phyloP scores from a whole-genome alignment of 2,113 vertebrate genomes.

The Serinus canaria region DNA sequence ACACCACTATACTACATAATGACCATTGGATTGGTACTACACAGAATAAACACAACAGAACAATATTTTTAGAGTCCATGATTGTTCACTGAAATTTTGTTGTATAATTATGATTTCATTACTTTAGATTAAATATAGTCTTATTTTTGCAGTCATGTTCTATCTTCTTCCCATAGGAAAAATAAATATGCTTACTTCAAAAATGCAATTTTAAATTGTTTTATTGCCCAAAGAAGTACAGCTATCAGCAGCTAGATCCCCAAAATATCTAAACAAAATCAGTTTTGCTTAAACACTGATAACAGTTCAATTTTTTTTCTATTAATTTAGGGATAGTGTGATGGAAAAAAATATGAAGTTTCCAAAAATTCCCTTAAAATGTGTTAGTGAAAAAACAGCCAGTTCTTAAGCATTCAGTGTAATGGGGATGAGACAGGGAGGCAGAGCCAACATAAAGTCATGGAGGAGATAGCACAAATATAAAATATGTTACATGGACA shows the following conservation, averaged over 20 bases:
- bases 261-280: background rate
- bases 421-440: background rate
- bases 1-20: background rate
- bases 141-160: background rate
- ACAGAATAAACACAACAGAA: background rate
- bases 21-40: background rate
- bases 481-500: background rate
- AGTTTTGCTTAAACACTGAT: background rate
- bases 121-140: background rate
- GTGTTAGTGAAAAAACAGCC: background rate
- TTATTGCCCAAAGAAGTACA: background rate
- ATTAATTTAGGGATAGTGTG: background rate
- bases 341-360: background rate
- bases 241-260: background rate
- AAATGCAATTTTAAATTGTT: background rate
- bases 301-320: background rate
- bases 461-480: background rate
- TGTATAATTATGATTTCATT: background rate
- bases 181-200: background rate
- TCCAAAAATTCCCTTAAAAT: background rate
- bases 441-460: background rate
- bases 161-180: background rate
- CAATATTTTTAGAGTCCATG: background rate
- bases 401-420: background rate
- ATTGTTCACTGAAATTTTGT: background rate